Evolutionary conservation across 2,113 vertebrate genomes (phyloP), one percentile per base, ranked within the genome.

Genomic region (Rhynchomys soricoides): DNA sequence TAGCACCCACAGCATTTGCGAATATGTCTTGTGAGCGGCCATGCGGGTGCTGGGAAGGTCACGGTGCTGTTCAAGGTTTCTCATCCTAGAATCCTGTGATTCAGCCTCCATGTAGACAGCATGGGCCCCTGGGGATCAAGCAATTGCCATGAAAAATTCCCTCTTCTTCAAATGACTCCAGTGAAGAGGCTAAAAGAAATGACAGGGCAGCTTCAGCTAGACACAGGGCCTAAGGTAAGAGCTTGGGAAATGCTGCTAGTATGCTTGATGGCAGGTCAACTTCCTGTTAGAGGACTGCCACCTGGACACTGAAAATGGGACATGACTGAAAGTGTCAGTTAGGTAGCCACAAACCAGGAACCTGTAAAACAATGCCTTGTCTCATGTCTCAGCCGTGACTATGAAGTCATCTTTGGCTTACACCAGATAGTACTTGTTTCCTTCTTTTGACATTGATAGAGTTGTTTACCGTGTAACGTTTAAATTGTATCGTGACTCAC

Each of bases 151-250:
- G 48, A 93, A 62, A 90, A 91, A n/a, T 91, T 91, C 74, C 86
- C 64, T 37, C 13, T 34, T 66, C 29, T 34, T 52, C 89, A 89
- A 91, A 40, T 95, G 92, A 48, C 78, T 94, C 91, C 55, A 71
- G 90, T 37, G 90, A 74, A 85, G 83, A 97, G 94, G 78, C 86
- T 97, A 87, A 94, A 77, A 93, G 68, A 93, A 94, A 91, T 71
- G 66, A 83, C 77, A 83, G 90, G 77, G 81, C 57, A 82, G 71
- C 43, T 91, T 95, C 24, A 75, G 40, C 81, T 92, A 79, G 77
- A 82, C 50, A 5, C 90, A 89, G 75, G 90, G 59, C 81, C 43
- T 48, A 86, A 92, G 86, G n/a, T 4, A 10, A 52, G 57, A 88
- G 34, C 50, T 95, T 45, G 15, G 34, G 73, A n/a, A 75, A 79